Evolutionary conservation across 92 coral and sea anemone species (phyloP).

Genomic region (Zoanthus solanderi): DNA sequence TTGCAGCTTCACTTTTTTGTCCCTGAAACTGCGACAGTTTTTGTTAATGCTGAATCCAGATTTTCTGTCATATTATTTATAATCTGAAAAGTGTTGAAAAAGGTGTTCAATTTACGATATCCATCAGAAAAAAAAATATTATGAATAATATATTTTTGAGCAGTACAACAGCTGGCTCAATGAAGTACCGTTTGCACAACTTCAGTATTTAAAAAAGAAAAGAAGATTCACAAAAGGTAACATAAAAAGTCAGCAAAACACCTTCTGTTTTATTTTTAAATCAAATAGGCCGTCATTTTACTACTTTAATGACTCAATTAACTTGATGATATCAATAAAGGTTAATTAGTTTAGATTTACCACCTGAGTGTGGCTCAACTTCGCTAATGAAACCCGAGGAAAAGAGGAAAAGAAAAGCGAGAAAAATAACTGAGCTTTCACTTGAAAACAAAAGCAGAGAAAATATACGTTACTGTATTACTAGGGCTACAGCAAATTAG

Average conservation of each 20-base stretch:
- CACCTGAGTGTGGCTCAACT: not conserved
- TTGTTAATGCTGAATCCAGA: not conserved
- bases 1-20: not conserved
- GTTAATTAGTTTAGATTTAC: slow-evolving; percentile 6
- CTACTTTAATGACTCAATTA: slow-evolving; percentile 3
- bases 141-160: not conserved
- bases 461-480: no score
- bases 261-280: not conserved
- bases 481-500: no score
- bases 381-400: no score
- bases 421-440: no score
- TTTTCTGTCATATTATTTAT: not conserved
- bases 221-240: not conserved
- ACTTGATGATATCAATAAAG: slow-evolving; percentile 7
- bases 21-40: not conserved
- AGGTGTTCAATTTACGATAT: not conserved
- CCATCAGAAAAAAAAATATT: not conserved
- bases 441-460: no score
- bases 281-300: not conserved
- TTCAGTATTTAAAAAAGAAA: not conserved
- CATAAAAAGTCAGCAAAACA: not conserved
- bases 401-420: no score
- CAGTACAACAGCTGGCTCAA: not conserved
- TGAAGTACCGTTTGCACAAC: not conserved
- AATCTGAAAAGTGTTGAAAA: not conserved